Base-by-base conservation (phyloP, 1,140 invertebrate genomes). In the Conopomorpha cramerella region DNA sequence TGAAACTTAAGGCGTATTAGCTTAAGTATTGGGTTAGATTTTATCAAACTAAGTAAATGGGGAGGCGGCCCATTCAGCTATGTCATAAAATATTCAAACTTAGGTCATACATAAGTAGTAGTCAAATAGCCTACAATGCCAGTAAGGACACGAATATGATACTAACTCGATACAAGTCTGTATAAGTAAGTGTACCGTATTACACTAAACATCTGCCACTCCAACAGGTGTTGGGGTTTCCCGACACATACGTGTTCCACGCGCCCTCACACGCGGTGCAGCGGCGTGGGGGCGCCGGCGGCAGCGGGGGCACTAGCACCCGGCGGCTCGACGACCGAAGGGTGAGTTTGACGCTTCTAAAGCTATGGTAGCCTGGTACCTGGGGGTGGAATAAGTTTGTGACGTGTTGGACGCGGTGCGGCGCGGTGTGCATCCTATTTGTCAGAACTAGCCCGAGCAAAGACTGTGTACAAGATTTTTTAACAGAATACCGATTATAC, bases 221-320 rank as follows among this genome's bases (percentile, higher is more conserved):
- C 30, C 53, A 83, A n/a, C n/a, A n/a, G 81, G 55, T 84, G 7
- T 41, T 44, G 16, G 77, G 71, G 16, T 82, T 84, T 41, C 61
- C 61, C 0, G 56, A 81, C 34, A 73, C 80, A 8, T 83, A 82
- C 47, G 49, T 67, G 13, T 77, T 86, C 49, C 55, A 60, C 30
- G 81, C 81, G 46, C 51, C 61, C 19, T 68, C 82, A 41, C 78
- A 82, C 45, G 68, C 61, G 2, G 51, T 60, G 30, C 42, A 57
- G 26, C 50, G 68, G 14, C 68, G 72, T 39, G 57, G 57, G 31
- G 58, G 55, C 8, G 42, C 40, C 41, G 57, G 57, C 32, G 58
- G 55, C 8, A 43, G 41, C 29, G 34, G 39, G 8, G 52, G 60
- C 38, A 58, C 55, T 16, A 44, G 48, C 7, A 50, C 49, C 31